These are phyloP conservation scores for Cossypha niveicapilla DNA, from an alignment of 2,797 vertebrate species.

Conservation along the genomic window DNA sequence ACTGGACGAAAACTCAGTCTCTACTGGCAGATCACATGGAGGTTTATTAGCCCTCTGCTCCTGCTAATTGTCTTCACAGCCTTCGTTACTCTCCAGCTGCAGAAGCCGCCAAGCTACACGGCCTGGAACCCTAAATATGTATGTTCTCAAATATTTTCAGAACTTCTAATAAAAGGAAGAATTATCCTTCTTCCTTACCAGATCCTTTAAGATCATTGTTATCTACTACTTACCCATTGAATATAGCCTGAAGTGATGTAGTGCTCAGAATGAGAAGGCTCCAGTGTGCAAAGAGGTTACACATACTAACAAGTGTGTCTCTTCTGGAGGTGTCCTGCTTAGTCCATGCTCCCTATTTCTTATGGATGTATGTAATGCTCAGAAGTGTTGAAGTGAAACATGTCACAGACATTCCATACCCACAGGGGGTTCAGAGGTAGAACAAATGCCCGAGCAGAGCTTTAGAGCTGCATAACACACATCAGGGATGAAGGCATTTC, in stretches of 20 bases:
- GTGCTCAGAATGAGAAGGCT: background rate
- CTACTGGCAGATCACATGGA: conserved; percentile 87
- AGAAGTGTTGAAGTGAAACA: background rate
- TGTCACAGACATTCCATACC: background rate
- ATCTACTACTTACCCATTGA: background rate
- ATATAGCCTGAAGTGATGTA: background rate
- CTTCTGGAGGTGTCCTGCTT: background rate
- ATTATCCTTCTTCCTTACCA: background rate
- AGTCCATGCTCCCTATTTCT: fast-evolving
- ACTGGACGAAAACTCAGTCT: conserved; percentile 80
- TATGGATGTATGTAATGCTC: fast-evolving
- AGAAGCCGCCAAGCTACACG: conserved; percentile 71
- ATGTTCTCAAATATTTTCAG: conserved; percentile 47
- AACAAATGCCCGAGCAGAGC: background rate
- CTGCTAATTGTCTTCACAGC: conserved; percentile 80
- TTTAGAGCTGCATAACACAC: background rate
- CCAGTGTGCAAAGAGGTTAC: background rate
- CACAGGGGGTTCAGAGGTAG: background rate
- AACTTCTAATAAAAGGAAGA: background rate
- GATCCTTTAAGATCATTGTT: background rate
- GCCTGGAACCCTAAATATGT: conserved; percentile 87
- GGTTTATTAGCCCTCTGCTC: conserved; percentile 84
- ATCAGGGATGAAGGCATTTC: background rate
- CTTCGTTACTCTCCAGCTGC: conserved; percentile 76
- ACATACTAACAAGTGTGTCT: fast-evolving